Percentiles rank a stretch among this genome's conserved stretches.
Evolutionary conservation across 2,113 vertebrate species (phyloP).

Genomic region (Dromiciops gliroides): DNA sequence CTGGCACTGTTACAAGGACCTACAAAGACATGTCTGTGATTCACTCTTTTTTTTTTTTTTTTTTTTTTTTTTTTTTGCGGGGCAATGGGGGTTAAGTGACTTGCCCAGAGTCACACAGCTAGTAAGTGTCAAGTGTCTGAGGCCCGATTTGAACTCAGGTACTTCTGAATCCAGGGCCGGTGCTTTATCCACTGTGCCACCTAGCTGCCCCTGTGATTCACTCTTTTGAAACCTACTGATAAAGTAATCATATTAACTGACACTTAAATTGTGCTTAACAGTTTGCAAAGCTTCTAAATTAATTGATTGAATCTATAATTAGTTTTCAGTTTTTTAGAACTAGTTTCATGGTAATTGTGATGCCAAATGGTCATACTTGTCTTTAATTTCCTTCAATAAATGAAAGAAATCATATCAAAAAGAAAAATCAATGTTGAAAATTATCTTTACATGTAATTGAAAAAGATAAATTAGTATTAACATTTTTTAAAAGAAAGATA

Average conservation of each 20-base stretch:
- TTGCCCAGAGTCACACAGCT: too few relatives aligned
- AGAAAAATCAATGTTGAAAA: too few relatives aligned
- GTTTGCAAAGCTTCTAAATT: not conserved
- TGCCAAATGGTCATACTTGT: not conserved
- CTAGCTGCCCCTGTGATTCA: too few relatives aligned
- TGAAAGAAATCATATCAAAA: not conserved
- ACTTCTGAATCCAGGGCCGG: too few relatives aligned
- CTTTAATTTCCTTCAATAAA: not conserved
- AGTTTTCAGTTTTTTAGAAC: not conserved
- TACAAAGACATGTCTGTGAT: constrained; percentile 37
- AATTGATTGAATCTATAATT: not conserved
- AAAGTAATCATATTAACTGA: not conserved
- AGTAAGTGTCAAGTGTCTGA: too few relatives aligned
- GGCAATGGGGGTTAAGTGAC: too few relatives aligned
- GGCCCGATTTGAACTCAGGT: too few relatives aligned
- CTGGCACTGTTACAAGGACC: constrained; percentile 64
- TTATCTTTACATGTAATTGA: too few relatives aligned
- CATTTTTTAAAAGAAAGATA: not conserved
- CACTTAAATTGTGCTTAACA: not conserved
- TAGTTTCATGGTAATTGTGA: not conserved
- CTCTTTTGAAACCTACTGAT: not conserved
- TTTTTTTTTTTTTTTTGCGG: too few relatives aligned
- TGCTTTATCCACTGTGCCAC: too few relatives aligned
- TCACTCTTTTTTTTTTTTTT: too few relatives aligned
- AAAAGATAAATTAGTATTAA: not conserved